These are phyloP conservation scores for Piprites chloris DNA, from an alignment of 2,113 vertebrate species.

Conservation along the genomic window DNA sequence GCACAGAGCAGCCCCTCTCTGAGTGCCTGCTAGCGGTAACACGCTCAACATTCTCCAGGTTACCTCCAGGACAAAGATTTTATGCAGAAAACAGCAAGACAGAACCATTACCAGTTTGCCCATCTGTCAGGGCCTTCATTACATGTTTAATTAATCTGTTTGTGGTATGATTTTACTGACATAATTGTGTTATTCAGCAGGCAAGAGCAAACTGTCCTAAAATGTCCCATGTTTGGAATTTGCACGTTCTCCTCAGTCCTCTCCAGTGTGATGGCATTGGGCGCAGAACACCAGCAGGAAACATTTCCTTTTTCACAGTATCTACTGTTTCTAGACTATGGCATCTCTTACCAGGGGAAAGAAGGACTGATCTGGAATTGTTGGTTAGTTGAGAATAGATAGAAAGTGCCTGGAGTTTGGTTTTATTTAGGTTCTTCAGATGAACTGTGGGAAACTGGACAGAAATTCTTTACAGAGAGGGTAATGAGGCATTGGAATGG, in stretches of 20 bases:
- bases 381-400: background rate
- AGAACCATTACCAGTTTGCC: background rate
- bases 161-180: background rate
- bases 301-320: background rate
- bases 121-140: background rate
- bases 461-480: too few species aligned
- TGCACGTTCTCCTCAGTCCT: background rate
- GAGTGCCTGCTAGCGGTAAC: background rate
- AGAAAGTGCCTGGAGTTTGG: background rate
- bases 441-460: background rate
- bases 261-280: background rate
- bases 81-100: background rate
- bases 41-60: background rate
- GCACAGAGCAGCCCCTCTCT: background rate
- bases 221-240: background rate
- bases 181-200: background rate
- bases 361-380: background rate
- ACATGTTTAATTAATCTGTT: background rate
- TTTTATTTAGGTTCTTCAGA: background rate
- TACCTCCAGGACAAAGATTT: background rate
- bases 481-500: too few species aligned
- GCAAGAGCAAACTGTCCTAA: background rate
- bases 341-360: background rate
- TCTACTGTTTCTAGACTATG: background rate
- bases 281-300: background rate